A percentile compares a stretch with the other conserved stretches of the same genome.
phyloP scores from a whole-genome alignment of 2,113 vertebrate species.

The Ictalurus punctatus region DNA sequence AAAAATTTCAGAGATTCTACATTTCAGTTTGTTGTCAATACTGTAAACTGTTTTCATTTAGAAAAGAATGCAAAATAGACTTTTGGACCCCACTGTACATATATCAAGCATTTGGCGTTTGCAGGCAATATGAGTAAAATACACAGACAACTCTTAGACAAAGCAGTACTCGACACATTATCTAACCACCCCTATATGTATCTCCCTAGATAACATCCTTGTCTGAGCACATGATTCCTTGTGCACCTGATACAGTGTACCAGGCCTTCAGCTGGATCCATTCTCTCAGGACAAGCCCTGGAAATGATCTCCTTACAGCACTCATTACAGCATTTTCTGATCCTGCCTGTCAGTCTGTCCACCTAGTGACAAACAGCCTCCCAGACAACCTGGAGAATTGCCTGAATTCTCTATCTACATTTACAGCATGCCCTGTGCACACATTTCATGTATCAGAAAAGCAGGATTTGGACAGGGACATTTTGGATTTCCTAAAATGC shows the following conservation, averaged over 20 bases:
- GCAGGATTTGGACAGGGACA: conserved; percentile 39
- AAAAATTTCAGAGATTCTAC: not conserved
- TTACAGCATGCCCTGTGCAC: conserved; percentile 60
- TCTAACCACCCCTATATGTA: no score
- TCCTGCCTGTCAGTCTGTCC: conserved; percentile 65
- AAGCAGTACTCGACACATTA: no score
- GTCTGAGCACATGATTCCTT: conserved; percentile 66
- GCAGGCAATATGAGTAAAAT: no score
- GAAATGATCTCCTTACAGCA: conserved; percentile 62
- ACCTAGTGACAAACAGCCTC: conserved; percentile 60
- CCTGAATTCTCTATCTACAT: conserved; percentile 52
- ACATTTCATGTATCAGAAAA: conserved; percentile 61
- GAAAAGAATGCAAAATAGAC: not conserved
- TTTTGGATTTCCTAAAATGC: conserved; percentile 60
- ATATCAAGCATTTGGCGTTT: not conserved
- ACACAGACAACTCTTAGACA: no score
- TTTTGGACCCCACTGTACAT: not conserved
- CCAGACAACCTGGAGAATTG: conserved; percentile 58
- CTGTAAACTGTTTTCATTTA: not conserved
- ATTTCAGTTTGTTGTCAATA: not conserved
- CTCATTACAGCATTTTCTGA: conserved; percentile 65
- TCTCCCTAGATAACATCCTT: conserved; percentile 61
- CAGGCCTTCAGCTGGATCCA: conserved; percentile 69
- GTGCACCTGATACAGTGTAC: conserved; percentile 64
- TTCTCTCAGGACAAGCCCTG: conserved; percentile 62